Base-by-base conservation (phyloP, 2,888 invertebrate genomes). In the Agapostemon virescens region DNA sequence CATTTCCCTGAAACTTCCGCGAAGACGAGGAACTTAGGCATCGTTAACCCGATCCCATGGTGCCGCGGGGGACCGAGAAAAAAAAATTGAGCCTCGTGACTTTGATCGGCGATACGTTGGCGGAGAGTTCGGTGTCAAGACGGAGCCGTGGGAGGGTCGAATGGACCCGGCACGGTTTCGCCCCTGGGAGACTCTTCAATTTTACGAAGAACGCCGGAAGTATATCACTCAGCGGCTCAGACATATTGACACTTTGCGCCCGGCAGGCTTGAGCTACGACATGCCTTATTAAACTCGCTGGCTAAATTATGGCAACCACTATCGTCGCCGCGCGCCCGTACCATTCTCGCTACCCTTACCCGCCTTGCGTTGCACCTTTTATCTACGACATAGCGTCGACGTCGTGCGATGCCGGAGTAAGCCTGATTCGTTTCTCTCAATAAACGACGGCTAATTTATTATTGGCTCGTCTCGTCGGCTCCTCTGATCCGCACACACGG, bases 211-310 rank as follows among this genome's bases (percentile, higher is more conserved):
- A 82, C 86, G 84, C 88, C 90, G 89, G 88, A 89, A 89, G 90
- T 91, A 90, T 90, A 91, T 91, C 91, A 91, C 91, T 91, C 91
- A 91, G 86, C 86, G 87, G 85, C 88, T 88, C 87, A 88, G 91
- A 90, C 90, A 89, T 90, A 91, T 90, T 90, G 90, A 90, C 90
- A 90, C 89, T 90, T 88, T 88, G 85, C 88, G 86, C 86, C 85
- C 84, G 87, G 82, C 86, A 74, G 87, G 85, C 88, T 86, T 85
- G 88, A 87, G 88, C 75, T 88, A 89, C 88, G 88, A 89, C 88
- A 89, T 90, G 90, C 91, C 90, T 91, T 91, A 91, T 91, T 91
- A 91, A 91, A 90, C 90, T 89, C 87, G 81, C 88, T 76, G 86
- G 90, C 89, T 91, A 90, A 91, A 90, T 91, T 89, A 91, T 91